phyloP scores from a whole-genome alignment of 2,888 invertebrate genomes.

The Meganola albula region DNA sequence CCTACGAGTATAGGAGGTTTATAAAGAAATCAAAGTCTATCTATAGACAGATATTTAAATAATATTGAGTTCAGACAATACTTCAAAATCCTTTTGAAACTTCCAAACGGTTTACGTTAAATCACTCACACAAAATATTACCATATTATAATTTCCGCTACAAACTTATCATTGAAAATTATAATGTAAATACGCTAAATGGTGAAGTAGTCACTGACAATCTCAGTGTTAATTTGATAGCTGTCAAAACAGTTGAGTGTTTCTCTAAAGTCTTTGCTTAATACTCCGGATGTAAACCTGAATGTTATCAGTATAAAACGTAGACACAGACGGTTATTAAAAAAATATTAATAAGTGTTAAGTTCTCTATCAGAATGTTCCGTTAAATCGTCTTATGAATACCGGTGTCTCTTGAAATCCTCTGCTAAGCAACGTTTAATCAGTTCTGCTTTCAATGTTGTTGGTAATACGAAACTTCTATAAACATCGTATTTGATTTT shows the following conservation, averaged over 20 bases:
- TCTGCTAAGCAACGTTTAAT: too few species aligned
- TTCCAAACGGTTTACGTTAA: too few species aligned
- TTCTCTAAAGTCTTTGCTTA: constrained; percentile 30
- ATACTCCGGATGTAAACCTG: constrained; percentile 25
- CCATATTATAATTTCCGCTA: constrained; percentile 56
- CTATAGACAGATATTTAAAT: too few species aligned
- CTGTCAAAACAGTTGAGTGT: constrained; percentile 46
- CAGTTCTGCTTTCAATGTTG: too few species aligned
- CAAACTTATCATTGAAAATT: constrained; percentile 51
- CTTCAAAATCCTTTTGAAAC: too few species aligned
- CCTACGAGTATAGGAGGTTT: too few species aligned
- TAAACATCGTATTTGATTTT: too few species aligned
- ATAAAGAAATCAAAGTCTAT: too few species aligned
- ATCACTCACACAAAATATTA: too few species aligned
- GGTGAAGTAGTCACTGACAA: constrained; percentile 53
- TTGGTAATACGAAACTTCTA: constrained; percentile 34
- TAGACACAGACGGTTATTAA: constrained; percentile 18
- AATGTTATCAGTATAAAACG: constrained; percentile 32
- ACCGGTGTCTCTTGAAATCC: constrained; percentile 3
- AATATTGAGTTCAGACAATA: too few species aligned
- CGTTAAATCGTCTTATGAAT: constrained; percentile 11
- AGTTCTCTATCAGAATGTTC: constrained; percentile 16
- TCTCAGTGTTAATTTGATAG: constrained; percentile 62
- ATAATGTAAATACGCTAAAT: constrained; percentile 48
- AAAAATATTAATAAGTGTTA: constrained; percentile 18